Evolutionary conservation across 2,888 invertebrate species (phyloP).

Genomic region (Argyresthia goedartella): DNA sequence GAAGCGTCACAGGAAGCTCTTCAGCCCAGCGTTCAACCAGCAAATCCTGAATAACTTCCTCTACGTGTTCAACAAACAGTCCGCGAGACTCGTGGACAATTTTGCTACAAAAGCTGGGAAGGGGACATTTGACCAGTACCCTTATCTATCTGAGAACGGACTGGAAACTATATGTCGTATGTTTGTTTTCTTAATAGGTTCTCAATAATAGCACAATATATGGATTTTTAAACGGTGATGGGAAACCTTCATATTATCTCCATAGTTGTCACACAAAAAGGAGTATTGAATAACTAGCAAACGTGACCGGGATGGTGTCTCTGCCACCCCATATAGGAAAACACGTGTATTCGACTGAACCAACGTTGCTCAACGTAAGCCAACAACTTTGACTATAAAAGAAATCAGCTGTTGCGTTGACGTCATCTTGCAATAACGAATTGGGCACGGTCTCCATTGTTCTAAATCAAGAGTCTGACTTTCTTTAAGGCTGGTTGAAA

Average conservation of each 20-base stretch:
- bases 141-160: not conserved
- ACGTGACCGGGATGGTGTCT: too few species aligned
- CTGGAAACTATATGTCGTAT: not conserved
- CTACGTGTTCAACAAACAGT: conserved; percentile 35
- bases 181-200: not conserved
- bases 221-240: too few species aligned
- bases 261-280: not conserved
- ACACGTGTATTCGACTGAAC: too few species aligned
- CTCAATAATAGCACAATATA: not conserved
- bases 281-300: too few species aligned
- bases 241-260: not conserved
- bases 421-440: too few species aligned
- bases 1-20: conserved; percentile 36
- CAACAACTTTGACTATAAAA: too few species aligned
- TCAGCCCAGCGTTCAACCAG: conserved; percentile 41
- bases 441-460: too few species aligned
- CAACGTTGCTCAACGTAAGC: too few species aligned
- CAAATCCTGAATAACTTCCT: conserved; percentile 32
- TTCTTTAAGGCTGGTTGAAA: too few species aligned
- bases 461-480: too few species aligned
- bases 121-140: conserved; percentile 12
- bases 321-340: too few species aligned
- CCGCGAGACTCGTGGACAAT: conserved; percentile 28
- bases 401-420: too few species aligned
- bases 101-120: conserved; percentile 26